Conservation (phyloP, 30 jellyfish, hydroid and myxozoan species). For the Chrysaora quinquecirrha region DNA sequence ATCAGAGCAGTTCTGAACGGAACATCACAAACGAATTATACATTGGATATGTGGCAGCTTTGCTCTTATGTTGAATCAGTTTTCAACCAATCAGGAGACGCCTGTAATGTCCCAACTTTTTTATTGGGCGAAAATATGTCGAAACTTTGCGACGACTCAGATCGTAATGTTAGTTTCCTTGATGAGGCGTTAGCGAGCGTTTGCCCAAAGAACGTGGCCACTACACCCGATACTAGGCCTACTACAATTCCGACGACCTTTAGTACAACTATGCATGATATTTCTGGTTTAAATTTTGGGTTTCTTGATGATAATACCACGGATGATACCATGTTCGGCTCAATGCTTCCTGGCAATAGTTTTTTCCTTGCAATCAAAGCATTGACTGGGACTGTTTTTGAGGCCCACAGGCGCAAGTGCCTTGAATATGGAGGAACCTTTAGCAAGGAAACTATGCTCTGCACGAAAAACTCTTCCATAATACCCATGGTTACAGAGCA, state of each 20-base stretch:
- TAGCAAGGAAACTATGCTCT: slow-evolving; percentile 14
- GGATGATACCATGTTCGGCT: no score
- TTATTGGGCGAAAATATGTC: neutral
- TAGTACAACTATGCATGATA: no score
- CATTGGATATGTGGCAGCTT: neutral
- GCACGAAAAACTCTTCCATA: slow-evolving; percentile 26
- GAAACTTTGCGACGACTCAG: neutral
- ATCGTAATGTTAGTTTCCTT: no score
- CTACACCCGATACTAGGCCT: no score
- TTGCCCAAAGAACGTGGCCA: no score
- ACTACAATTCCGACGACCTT: no score
- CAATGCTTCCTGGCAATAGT: no score
- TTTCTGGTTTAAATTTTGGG: no score
- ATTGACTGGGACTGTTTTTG: slow-evolving; percentile 30
- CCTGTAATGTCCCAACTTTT: neutral
- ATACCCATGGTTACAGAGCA: neutral
- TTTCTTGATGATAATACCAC: no score
- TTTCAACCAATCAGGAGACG: neutral
- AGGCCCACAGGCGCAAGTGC: slow-evolving; percentile 26
- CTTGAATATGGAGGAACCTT: slow-evolving; percentile 29
- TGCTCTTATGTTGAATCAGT: neutral
- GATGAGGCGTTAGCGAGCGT: no score
- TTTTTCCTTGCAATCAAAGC: slow-evolving; percentile 46
- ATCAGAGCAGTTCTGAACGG: no score
- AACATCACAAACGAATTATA: neutral